Evolutionary conservation across 1,140 invertebrate genomes (phyloP), one percentile per base, ranked within the genome.

Genomic region (Drosophila varians): DNA sequence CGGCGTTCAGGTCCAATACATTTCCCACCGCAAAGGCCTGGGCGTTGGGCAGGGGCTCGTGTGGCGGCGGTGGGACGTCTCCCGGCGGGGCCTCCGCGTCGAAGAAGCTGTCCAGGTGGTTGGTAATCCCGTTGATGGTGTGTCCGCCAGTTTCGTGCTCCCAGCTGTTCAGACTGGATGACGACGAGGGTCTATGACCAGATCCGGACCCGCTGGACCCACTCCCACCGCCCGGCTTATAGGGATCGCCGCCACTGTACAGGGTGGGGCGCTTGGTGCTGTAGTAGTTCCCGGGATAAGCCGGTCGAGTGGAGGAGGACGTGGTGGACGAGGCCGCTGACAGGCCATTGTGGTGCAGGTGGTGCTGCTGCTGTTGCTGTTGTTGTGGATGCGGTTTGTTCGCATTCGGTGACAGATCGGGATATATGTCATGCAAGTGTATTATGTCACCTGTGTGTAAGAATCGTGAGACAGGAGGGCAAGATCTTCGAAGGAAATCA

Each of bases 371-470:
- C 28, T 31, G 26, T 25, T 61, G 66, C 38, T 74, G 26, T 25
- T 61, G 66, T 31, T 74, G 74, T 19, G 48, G 54, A 9, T 71
- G 64, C 42, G 84, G 83, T 64, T 89, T 90, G 48, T 80, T 84
- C 25, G 65, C 76, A 53, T 79, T 71, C 28, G 72, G 70, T 60
- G 83, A 58, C 70, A 91, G 46, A 56, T 90, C 90, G 52, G 90
- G 90, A 57, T 91, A 91, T 48, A 91, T 91, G 71, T 91, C 90
- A 62, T 90, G 87, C 72, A 91, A 88, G 74, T 91, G 90, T 79
- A 91, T 91, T 77, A 91, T 90, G 73, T 91, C 90, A 84, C 90
- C 90, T 91, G 87, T 88, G 87, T 88, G 75, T 79, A 58, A 86
- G 68, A 86, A 86, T 76, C 9, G 61, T 58, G 49, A 62, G 53